Conservation (phyloP, 2,888 invertebrate genomes). For the Orthonevra nobilis region DNA sequence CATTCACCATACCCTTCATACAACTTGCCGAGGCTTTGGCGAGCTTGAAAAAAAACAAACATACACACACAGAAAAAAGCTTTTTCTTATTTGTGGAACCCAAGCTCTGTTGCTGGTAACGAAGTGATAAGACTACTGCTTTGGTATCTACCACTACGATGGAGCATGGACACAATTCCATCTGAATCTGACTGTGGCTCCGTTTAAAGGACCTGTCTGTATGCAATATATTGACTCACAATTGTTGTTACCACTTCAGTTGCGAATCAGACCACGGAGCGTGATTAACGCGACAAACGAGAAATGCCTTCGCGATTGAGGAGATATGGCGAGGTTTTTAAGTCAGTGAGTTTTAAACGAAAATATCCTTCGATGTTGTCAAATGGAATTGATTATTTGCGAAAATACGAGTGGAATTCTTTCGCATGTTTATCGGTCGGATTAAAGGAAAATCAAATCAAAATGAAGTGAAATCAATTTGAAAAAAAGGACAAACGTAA, state of each 20-base stretch:
- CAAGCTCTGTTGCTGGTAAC: slow-evolving; percentile 43
- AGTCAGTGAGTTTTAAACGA: neutral
- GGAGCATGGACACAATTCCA: slow-evolving; percentile 40
- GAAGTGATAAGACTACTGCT: slow-evolving; percentile 57
- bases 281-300: slow-evolving; percentile 39
- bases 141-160: slow-evolving; percentile 45
- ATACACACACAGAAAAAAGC: too few relatives aligned
- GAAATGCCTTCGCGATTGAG: neutral
- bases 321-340: neutral
- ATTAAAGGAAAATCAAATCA: slow-evolving; percentile 14
- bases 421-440: slow-evolving; percentile 7
- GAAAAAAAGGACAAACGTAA: neutral
- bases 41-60: neutral
- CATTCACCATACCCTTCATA: too few relatives aligned
- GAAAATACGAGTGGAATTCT: slow-evolving; percentile 6
- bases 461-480: slow-evolving; percentile 22
- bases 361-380: slow-evolving; percentile 21
- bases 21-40: too few relatives aligned
- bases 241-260: slow-evolving; percentile 68
- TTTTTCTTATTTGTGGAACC: slow-evolving; percentile 57
- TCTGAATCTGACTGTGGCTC: slow-evolving; percentile 24
- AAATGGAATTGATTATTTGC: slow-evolving; percentile 20
- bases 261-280: slow-evolving; percentile 58
- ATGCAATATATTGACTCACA: slow-evolving; percentile 64
- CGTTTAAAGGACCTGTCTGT: slow-evolving; percentile 39